These are phyloP conservation scores for Amphiura filiformis DNA, from an alignment of 35 echinoderm and acorn worm species.

Conservation along the genomic window DNA sequence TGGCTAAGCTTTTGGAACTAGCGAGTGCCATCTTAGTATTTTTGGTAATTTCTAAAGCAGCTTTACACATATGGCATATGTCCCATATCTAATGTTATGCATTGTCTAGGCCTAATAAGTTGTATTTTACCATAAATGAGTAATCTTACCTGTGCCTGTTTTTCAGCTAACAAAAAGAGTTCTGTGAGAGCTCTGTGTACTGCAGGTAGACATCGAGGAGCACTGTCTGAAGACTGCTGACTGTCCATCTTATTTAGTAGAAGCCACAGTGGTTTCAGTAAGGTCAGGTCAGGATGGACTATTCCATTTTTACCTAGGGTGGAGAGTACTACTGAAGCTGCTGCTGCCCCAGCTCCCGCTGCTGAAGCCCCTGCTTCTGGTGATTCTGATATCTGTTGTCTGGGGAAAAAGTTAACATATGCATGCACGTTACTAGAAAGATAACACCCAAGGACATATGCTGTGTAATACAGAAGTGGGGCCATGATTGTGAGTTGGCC, in stretches of 20 bases:
- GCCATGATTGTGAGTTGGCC: too few species aligned
- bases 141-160: conserved; percentile 54
- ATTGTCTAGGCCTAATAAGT: too few species aligned
- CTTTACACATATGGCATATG: too few species aligned
- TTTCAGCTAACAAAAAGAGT: conserved; percentile 86
- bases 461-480: too few species aligned
- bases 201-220: conserved; percentile 61
- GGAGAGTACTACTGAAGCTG: background rate
- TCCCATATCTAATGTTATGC: too few species aligned
- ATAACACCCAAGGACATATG: background rate
- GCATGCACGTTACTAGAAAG: background rate
- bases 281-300: conserved; percentile 47
- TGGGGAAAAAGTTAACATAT: background rate
- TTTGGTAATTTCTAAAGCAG: too few species aligned
- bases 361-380: background rate
- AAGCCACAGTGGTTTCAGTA: conserved; percentile 85
- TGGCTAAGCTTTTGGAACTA: too few species aligned
- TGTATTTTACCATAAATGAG: too few species aligned
- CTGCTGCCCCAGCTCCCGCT: background rate
- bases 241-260: conserved; percentile 82
- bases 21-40: too few species aligned
- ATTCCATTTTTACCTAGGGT: background rate
- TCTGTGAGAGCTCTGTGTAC: conserved; percentile 92
- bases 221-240: conserved; percentile 54
- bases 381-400: background rate